Base-by-base conservation (phyloP, 92 coral and sea anemone genomes). In the Hydrozoanthus gracilis region DNA sequence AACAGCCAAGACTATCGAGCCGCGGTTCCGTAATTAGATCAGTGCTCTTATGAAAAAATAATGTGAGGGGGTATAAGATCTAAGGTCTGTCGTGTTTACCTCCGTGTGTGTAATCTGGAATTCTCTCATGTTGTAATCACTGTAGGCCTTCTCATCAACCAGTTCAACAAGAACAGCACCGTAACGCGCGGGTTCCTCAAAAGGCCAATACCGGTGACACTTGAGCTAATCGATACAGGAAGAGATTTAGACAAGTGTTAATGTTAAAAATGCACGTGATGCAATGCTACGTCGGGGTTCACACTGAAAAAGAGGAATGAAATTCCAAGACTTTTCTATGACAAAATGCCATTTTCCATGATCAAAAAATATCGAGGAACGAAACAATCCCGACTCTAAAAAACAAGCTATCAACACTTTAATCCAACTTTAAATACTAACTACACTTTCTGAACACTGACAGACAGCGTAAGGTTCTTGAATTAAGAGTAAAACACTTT, bases 161-260 rank as follows among this genome's bases (percentile, higher is more conserved):
- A 92, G 83, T 73, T 94, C 98, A 60, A 96, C 94, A 55, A 96
- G 91, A 44, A 96, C 88, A 56, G 78, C 90, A 73, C 95, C 98
- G 68, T 92, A 94, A 27, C 92, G 83, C 1, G 87, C 89, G 17
- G 96, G 92, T 75, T 95, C 98, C 48, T 94, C 92, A 8, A 91
- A 84, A 9, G 98, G 98, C 98, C 98, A 96, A 91, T 96, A 96
- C 62, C 86, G 98, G 51, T 92, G 94, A 70, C 98, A 96, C 86
- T 94, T 93, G 15, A 96, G 78, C 98, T 94, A 70, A n/a, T 35
- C 4, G 8, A 8, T 68, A 47, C 27, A 35, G 12, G 7, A 20
- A 78, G 5, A 66, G 18, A 62, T 64, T 6, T 56, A 12, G 50
- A 20, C 60, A 44, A 15, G 7, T 0, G 45, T 52, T 3, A 76